Evolutionary conservation across 2,797 vertebrate species (phyloP).

Genomic region (Alauda arvensis): DNA sequence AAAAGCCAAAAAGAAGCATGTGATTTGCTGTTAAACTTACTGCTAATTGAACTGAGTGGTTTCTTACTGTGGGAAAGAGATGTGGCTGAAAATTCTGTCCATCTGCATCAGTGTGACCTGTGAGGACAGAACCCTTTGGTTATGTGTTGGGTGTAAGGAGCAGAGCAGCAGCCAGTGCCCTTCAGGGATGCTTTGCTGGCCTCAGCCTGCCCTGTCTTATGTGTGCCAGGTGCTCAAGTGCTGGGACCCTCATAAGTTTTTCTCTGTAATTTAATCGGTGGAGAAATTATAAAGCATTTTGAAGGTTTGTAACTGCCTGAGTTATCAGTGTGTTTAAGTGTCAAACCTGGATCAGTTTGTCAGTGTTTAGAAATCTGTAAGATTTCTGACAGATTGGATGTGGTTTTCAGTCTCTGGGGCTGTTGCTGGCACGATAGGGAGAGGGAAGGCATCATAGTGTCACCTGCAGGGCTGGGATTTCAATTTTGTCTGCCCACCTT

Average conservation of each 20-base stretch:
- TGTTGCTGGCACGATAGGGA: neutral
- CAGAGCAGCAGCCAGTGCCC: neutral
- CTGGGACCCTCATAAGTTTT: neutral
- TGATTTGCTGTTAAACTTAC: neutral
- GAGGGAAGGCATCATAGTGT: fast-evolving
- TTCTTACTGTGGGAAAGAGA: neutral
- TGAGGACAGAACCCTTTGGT: neutral
- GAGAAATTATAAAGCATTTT: neutral
- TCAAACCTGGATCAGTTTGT: neutral
- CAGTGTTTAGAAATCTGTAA: neutral
- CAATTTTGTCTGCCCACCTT: neutral
- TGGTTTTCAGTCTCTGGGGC: neutral
- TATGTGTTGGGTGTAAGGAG: neutral
- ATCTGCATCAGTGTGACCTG: neutral
- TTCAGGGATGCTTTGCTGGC: fast-evolving
- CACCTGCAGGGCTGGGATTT: neutral
- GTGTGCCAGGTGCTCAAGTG: neutral
- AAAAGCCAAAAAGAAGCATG: neutral
- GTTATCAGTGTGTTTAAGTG: neutral
- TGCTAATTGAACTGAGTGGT: neutral
- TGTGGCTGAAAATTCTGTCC: neutral
- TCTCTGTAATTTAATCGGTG: neutral
- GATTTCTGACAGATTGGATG: neutral
- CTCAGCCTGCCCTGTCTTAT: neutral
- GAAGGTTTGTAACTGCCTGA: neutral